A percentile compares a stretch with the other conserved stretches of the same genome.
phyloP scores from a whole-genome alignment of 2,113 vertebrate genomes.

The Microcebus lehilahytsara region DNA sequence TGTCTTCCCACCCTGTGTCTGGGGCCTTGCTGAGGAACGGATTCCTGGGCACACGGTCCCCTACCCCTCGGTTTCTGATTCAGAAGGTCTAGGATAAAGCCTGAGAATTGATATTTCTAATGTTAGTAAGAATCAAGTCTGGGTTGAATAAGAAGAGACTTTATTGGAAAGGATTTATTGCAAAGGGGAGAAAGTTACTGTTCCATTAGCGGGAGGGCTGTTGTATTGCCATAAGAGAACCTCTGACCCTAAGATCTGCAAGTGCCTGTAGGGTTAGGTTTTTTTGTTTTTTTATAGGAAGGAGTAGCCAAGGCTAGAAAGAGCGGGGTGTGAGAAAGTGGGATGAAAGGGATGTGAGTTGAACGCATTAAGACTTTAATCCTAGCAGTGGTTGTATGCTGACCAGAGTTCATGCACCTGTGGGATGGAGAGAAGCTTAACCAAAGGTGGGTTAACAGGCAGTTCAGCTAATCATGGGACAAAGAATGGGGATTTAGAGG shows the following conservation, averaged over 20 bases:
- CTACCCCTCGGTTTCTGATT: background rate
- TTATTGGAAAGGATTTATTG: background rate
- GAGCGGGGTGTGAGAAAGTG: background rate
- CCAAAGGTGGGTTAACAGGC: background rate
- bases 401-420: background rate
- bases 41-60: background rate
- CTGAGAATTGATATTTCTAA: background rate
- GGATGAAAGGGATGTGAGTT: background rate
- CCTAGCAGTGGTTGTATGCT: background rate
- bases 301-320: background rate
- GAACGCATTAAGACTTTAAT: background rate
- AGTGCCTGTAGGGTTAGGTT: background rate
- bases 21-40: background rate
- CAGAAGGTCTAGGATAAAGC: background rate
- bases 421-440: background rate
- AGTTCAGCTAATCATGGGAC: background rate
- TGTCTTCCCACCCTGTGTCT: background rate
- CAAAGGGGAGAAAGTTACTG: background rate
- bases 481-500: background rate
- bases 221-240: background rate
- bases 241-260: background rate
- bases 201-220: rapidly evolving
- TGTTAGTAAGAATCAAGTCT: background rate
- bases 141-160: background rate
- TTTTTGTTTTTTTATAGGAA: background rate